Evolutionary conservation across 1,140 invertebrate genomes (phyloP), one percentile per base, ranked within the genome.

Genomic region (Conus ventricosus): DNA sequence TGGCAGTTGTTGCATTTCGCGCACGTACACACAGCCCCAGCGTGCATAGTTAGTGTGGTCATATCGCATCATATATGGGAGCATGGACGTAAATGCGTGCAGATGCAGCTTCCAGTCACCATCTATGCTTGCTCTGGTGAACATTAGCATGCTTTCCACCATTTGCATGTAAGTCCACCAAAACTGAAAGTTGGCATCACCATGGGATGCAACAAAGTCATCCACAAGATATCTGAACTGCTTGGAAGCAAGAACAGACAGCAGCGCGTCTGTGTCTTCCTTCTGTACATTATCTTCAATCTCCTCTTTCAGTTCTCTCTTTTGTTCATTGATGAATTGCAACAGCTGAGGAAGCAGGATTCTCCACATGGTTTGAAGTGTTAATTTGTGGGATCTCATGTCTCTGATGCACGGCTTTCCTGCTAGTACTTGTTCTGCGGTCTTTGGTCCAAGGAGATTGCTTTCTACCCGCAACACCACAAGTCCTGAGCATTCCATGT

Each of bases 1-100:
- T 85, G 84, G 84, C 15, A 60, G 84, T 25, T n/a, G 85, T 6
- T 27, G 2, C 85, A 86, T 67, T 75, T 86, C 85, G 23, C 25
- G 51, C 67, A 86, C 8, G n/a, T 86, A 86, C 25, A 75, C 57
- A 25, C 57, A 13, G 8, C 85, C 85, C 85, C 25, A 57, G 53
- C 23, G 57, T 85, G 20, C 53, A 39, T 27, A 57, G 84, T 54
- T 60, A 20, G 60, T 63, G 60, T 63, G 60, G 60, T 63, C 60
- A 63, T 4, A 63, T 63, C 60, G 60, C 60, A 63, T 63, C 60
- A 63, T 63, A 63, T n/a, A n/a, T n/a, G n/a, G n/a, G n/a, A n/a
- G n/a, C n/a, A n/a, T n/a, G n/a, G n/a, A n/a, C n/a, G n/a, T n/a
- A n/a, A n/a, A n/a, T n/a, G n/a, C n/a, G n/a, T n/a, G n/a, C n/a